These are phyloP conservation scores for Gobionotothen gibberifrons DNA, from an alignment of 2,797 vertebrate species.

Conservation along the genomic window DNA sequence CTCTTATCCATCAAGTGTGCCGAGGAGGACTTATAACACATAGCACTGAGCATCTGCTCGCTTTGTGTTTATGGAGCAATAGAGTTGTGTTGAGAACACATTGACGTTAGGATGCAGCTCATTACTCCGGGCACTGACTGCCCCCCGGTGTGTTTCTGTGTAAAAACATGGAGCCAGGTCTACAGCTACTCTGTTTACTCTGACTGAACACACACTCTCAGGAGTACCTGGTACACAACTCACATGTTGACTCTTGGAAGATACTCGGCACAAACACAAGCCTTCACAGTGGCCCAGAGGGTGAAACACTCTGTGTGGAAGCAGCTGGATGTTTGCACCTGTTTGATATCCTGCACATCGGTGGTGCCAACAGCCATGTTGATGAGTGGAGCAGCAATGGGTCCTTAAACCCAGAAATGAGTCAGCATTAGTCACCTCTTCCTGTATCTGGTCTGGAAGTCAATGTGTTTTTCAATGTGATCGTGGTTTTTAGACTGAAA, in stretches of 20 bases:
- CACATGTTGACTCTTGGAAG: slow-evolving; percentile 10
- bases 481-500: too few species aligned
- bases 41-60: slow-evolving; percentile 39
- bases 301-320: background rate
- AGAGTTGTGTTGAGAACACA: slow-evolving; percentile 17
- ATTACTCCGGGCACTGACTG: slow-evolving; percentile 7
- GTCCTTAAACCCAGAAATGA: too few species aligned
- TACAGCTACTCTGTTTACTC: background rate
- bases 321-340: background rate
- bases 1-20: slow-evolving; percentile 4
- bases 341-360: background rate
- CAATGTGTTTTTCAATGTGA: too few species aligned
- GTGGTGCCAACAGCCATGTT: background rate
- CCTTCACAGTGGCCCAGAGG: slow-evolving; percentile 1
- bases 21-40: background rate
- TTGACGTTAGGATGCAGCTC: slow-evolving; percentile 25
- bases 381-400: too few species aligned
- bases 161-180: background rate
- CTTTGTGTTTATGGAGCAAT: slow-evolving; percentile 19
- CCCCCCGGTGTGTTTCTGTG: background rate
- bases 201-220: slow-evolving; percentile 26
- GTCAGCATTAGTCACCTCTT: too few species aligned
- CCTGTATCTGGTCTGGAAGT: too few species aligned
- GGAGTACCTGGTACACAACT: slow-evolving; percentile 6
- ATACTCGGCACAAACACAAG: slow-evolving; percentile 4